Evolutionary conservation across 2,888 invertebrate genomes (phyloP).

Genomic region (Cotesia congregata): DNA sequence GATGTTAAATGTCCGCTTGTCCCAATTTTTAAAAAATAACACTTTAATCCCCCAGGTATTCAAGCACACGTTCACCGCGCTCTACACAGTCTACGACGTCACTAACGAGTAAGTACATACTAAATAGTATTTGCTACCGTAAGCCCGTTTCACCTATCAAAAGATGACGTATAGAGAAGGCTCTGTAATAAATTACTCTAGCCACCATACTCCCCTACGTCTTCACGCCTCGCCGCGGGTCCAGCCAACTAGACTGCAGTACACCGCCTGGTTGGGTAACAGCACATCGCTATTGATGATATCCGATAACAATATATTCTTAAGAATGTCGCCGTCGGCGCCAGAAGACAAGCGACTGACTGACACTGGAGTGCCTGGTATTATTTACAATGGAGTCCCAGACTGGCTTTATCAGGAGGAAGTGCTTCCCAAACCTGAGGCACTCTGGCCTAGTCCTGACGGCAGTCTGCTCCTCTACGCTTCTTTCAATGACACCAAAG

Average conservation of each 20-base stretch:
- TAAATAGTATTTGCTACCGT: neutral
- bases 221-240: conserved; percentile 81
- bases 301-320: conserved; percentile 91
- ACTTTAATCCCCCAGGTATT: conserved; percentile 80
- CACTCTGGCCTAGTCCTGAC: conserved; percentile 87
- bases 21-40: neutral
- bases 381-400: conserved; percentile 92
- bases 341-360: conserved; percentile 79
- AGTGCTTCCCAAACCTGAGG: conserved; percentile 84
- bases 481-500: conserved; percentile 83
- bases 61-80: conserved; percentile 87
- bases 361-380: conserved; percentile 82
- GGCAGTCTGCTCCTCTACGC: conserved; percentile 88
- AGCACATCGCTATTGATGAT: conserved; percentile 84
- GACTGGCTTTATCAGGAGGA: conserved; percentile 99
- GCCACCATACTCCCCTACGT: conserved; percentile 88
- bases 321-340: conserved; percentile 80
- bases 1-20: too few relatives aligned
- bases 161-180: conserved; percentile 22
- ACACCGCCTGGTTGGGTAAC: conserved; percentile 86
- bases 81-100: conserved; percentile 93
- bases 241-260: conserved; percentile 82
- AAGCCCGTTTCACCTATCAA: conserved; percentile 18
- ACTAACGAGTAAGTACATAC: conserved; percentile 83
- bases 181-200: conserved; percentile 56